Conservation (phyloP, 1,140 invertebrate genomes). For the Cephus cinctus region DNA sequence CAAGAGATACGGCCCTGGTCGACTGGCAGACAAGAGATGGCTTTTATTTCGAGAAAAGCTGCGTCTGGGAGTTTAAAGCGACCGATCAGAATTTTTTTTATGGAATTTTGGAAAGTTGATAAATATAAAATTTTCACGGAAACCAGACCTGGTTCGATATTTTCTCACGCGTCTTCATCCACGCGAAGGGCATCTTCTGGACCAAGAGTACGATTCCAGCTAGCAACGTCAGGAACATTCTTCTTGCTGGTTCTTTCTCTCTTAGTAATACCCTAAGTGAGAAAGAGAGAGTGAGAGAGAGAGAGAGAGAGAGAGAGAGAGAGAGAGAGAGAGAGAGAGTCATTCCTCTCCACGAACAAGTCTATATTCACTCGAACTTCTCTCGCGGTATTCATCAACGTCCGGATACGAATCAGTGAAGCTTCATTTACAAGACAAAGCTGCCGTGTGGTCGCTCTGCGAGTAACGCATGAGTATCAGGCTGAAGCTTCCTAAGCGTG, state of each 20-base stretch:
- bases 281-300: background rate
- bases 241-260: too few relatives aligned
- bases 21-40: slow-evolving; percentile 4
- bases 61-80: background rate
- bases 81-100: too few relatives aligned
- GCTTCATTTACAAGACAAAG: slow-evolving; percentile 59
- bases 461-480: too few relatives aligned
- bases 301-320: background rate
- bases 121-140: too few relatives aligned
- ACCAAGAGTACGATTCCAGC: too few relatives aligned
- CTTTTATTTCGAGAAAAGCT: background rate
- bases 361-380: too few relatives aligned
- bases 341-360: background rate
- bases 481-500: background rate
- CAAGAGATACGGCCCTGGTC: slow-evolving; percentile 12
- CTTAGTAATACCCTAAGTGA: slow-evolving; percentile 20
- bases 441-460: slow-evolving; percentile 46
- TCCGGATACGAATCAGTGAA: slow-evolving; percentile 54
- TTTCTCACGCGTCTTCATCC: too few relatives aligned
- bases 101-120: too few relatives aligned
- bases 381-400: slow-evolving; percentile 54
- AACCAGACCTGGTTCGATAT: too few relatives aligned
- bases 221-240: too few relatives aligned
- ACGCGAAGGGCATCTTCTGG: too few relatives aligned
- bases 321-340: background rate